These are phyloP conservation scores for Arenaria interpres DNA, from an alignment of 2,113 vertebrate genomes.

Conservation along the genomic window DNA sequence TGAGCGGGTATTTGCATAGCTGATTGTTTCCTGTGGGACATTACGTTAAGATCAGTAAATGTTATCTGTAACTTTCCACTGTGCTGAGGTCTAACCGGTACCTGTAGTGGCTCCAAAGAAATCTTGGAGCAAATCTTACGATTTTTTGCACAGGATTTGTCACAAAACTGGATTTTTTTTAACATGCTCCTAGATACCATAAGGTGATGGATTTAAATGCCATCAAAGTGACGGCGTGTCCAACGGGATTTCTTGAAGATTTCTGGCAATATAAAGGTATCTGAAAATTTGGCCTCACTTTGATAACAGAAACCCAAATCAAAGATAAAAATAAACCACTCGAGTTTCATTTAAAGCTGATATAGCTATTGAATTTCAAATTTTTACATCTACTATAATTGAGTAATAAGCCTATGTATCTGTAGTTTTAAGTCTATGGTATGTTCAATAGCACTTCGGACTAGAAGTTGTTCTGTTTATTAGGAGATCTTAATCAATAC, in stretches of 20 bases:
- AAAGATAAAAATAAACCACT: neutral
- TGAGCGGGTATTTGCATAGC: neutral
- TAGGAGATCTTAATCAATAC: conserved; percentile 15
- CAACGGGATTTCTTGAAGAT: neutral
- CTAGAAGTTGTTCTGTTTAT: conserved; percentile 4
- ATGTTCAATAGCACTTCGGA: conserved; percentile 26
- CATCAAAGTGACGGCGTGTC: neutral
- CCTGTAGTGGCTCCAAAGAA: neutral
- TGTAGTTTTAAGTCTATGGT: neutral
- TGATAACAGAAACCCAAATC: neutral
- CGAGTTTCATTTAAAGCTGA: neutral
- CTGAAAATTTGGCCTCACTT: neutral
- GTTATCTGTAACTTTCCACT: neutral
- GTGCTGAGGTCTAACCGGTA: neutral
- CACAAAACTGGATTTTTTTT: neutral
- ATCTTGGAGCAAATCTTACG: neutral
- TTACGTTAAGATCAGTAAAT: neutral
- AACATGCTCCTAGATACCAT: rapidly evolving
- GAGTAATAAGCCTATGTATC: neutral
- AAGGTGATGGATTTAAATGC: neutral
- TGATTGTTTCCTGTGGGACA: neutral
- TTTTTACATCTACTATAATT: neutral
- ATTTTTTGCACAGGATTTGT: neutral
- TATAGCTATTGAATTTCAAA: neutral
- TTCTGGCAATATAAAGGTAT: neutral